Evolutionary conservation across 1,140 invertebrate genomes (phyloP).

Genomic region (Tetragnatha versicolor): DNA sequence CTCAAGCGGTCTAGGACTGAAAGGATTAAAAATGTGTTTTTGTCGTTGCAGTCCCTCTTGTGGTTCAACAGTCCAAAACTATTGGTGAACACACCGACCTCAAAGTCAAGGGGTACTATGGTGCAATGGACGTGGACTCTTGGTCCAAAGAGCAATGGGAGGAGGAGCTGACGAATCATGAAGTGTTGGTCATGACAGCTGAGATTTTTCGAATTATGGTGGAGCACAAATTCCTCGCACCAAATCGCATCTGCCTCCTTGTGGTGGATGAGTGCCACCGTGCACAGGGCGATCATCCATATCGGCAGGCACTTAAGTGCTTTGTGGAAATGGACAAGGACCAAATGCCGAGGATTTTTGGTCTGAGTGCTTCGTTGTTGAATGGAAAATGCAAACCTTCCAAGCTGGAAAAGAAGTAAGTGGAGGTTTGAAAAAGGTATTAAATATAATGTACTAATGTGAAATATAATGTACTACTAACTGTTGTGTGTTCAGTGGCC

Average conservation of each 20-base stretch:
- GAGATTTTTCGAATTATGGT: conserved; percentile 83
- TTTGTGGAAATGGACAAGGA: conserved; percentile 65
- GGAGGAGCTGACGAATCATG: conserved; percentile 69
- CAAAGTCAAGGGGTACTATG: conserved; percentile 67
- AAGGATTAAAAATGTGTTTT: no score
- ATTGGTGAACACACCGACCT: conserved; percentile 72
- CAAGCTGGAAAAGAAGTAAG: conserved; percentile 73
- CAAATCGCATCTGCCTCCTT: conserved; percentile 77
- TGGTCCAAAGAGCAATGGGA: conserved; percentile 75
- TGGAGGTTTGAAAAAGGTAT: no score
- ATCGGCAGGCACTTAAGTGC: conserved; percentile 70
- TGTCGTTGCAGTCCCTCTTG: conserved; percentile 71
- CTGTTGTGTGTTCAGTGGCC: no score
- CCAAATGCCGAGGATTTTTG: conserved; percentile 70
- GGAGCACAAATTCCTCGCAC: conserved; percentile 70
- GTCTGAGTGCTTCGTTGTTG: conserved; percentile 70
- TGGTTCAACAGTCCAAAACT: conserved; percentile 77
- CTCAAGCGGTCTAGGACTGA: no score
- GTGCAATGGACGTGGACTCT: conserved; percentile 61
- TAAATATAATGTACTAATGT: no score
- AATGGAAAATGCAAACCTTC: conserved; percentile 66
- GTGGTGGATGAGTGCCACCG: conserved; percentile 94
- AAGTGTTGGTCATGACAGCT: conserved; percentile 86
- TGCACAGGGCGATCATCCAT: conserved; percentile 75
- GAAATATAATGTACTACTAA: no score